These are phyloP conservation scores for Semicossyphus pulcher DNA, from an alignment of 2,113 vertebrate genomes.

Conservation along the genomic window DNA sequence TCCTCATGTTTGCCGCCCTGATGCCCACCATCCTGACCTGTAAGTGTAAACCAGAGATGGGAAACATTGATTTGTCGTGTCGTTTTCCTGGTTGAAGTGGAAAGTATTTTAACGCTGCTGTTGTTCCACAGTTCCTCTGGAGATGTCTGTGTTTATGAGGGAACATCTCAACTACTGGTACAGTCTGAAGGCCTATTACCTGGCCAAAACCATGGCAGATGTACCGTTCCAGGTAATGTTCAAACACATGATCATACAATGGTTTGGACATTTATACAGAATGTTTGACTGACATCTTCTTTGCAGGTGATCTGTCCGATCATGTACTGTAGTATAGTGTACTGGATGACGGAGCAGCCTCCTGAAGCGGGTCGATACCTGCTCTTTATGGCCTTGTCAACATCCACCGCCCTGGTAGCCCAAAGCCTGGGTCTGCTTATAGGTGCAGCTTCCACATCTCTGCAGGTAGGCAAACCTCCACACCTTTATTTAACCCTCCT, in stretches of 20 bases:
- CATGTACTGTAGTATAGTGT: slow-evolving; percentile 97
- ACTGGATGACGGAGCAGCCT: slow-evolving; percentile 99
- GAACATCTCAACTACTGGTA: slow-evolving; percentile 99
- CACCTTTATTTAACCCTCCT: not conserved
- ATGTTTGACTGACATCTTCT: slow-evolving; percentile 19
- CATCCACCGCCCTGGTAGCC: slow-evolving; percentile 93
- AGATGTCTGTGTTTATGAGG: slow-evolving; percentile 95
- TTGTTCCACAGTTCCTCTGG: slow-evolving; percentile 89
- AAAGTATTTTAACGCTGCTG: slow-evolving; percentile 20
- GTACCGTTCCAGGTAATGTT: slow-evolving; percentile 95
- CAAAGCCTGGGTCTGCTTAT: slow-evolving; percentile 96
- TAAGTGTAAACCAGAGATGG: slow-evolving; percentile 78
- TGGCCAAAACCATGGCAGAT: slow-evolving; percentile 97
- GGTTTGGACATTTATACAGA: not conserved
- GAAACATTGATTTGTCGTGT: slow-evolving; percentile 19
- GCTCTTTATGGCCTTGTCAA: slow-evolving; percentile 95
- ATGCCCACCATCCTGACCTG: slow-evolving; percentile 99
- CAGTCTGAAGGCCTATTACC: slow-evolving; percentile 96
- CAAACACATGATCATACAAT: not conserved
- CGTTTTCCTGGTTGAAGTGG: not conserved
- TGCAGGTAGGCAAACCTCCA: slow-evolving; percentile 85
- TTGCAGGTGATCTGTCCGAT: slow-evolving; percentile 93
- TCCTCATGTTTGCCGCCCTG: slow-evolving; percentile 97
- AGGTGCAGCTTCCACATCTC: slow-evolving; percentile 94
- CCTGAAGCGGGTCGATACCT: slow-evolving; percentile 91